phyloP scores from a whole-genome alignment of 2,888 invertebrate genomes.

The Rhopalosiphum nymphaeae region DNA sequence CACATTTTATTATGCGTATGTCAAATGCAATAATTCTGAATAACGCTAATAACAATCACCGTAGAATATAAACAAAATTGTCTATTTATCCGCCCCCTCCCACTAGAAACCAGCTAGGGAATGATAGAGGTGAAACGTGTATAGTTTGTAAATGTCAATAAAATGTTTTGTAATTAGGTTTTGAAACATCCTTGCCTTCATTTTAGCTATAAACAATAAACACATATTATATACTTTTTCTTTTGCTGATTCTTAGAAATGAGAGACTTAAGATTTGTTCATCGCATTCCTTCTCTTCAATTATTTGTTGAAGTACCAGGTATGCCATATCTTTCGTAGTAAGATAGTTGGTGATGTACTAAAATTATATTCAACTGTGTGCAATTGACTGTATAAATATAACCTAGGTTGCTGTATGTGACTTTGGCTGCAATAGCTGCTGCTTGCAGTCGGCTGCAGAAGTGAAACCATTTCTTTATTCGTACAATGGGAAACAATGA shows the following conservation, averaged over 20 bases:
- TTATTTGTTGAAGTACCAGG: background rate
- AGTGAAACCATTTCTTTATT: background rate
- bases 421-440: background rate
- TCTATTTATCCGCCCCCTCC: background rate
- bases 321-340: background rate
- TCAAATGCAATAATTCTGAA: background rate
- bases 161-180: background rate
- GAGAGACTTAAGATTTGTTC: background rate
- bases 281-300: background rate
- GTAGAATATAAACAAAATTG: background rate
- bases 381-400: background rate
- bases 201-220: background rate
- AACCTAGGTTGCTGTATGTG: background rate
- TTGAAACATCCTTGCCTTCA: background rate
- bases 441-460: background rate
- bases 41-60: background rate
- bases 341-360: background rate
- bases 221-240: background rate
- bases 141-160: background rate
- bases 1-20: background rate
- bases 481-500: background rate
- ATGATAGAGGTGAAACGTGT: background rate
- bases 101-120: background rate
- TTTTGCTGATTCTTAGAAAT: background rate
- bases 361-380: background rate